These are phyloP conservation scores for Ia io DNA, from an alignment of 2,113 vertebrate genomes.

Conservation along the genomic window DNA sequence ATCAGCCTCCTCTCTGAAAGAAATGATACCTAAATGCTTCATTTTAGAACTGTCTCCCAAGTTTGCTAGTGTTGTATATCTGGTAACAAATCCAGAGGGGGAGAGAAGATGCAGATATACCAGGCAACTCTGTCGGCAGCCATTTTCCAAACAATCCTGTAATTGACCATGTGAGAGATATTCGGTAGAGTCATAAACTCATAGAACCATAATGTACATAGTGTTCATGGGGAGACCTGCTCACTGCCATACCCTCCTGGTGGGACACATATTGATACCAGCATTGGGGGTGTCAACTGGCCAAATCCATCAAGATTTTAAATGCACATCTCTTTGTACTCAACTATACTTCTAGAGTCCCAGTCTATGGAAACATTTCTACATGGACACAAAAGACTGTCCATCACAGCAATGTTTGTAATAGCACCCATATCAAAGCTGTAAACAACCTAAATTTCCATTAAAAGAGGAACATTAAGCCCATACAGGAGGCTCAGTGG, in stretches of 20 bases:
- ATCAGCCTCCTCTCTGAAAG: constrained; percentile 74
- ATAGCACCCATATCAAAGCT: background rate
- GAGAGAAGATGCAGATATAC: constrained; percentile 52
- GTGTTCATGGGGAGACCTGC: background rate
- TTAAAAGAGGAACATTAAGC: background rate
- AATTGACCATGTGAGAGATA: background rate
- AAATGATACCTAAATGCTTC: constrained; percentile 69
- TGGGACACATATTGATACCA: background rate
- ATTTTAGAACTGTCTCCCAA: constrained; percentile 57
- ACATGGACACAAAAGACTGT: constrained; percentile 16
- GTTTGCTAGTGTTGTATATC: constrained; percentile 64
- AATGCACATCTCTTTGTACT: background rate
- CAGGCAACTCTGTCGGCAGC: background rate
- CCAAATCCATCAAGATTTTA: background rate
- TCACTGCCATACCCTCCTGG: background rate
- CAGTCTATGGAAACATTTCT: background rate
- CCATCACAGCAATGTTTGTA: background rate
- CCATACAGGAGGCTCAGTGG: no score
- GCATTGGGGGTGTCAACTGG: background rate
- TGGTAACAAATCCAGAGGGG: background rate
- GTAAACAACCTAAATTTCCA: background rate
- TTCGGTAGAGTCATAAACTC: background rate
- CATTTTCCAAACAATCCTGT: constrained; percentile 20
- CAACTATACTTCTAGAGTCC: background rate
- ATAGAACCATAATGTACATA: background rate